These are phyloP conservation scores for Baccha elongata DNA, from an alignment of 2,888 invertebrate genomes.

Conservation along the genomic window DNA sequence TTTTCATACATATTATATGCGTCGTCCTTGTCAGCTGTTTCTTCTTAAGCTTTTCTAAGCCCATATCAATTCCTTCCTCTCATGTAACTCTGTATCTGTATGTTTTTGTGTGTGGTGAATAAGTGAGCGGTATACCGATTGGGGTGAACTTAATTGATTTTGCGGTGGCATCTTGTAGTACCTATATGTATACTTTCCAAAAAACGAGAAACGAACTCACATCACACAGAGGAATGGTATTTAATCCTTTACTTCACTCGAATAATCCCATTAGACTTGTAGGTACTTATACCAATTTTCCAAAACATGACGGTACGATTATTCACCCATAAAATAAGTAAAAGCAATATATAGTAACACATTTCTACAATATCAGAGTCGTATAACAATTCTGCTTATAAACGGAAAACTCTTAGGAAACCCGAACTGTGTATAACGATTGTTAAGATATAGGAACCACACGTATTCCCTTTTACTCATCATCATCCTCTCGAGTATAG, in stretches of 20 bases:
- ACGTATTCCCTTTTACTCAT: conserved; percentile 37
- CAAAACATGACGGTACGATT: conserved; percentile 56
- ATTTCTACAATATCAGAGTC: conserved; percentile 4
- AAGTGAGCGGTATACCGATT: conserved; percentile 61
- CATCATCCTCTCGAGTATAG: conserved; percentile 24
- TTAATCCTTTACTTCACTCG: conserved; percentile 68
- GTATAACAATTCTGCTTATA: conserved; percentile 19
- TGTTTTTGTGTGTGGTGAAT: conserved; percentile 31
- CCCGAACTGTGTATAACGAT: conserved; percentile 52
- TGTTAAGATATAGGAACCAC: conserved; percentile 32
- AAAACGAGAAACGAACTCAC: conserved; percentile 22
- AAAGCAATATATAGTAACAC: conserved; percentile 3
- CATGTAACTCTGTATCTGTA: background rate
- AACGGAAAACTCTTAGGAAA: conserved; percentile 33
- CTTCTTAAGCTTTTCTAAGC: conserved; percentile 42
- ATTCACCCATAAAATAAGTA: conserved; percentile 65
- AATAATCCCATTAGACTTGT: conserved; percentile 72
- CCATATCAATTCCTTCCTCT: conserved; percentile 28
- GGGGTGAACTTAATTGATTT: conserved; percentile 70
- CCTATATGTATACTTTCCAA: too few relatives aligned
- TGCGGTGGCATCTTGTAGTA: conserved; percentile 60
- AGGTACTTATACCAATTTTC: conserved; percentile 53
- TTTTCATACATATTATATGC: background rate
- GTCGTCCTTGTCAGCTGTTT: background rate
- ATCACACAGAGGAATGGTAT: conserved; percentile 34